These are phyloP conservation scores for Rhopalosiphum maidis DNA, from an alignment of 1,140 invertebrate species.

Conservation along the genomic window DNA sequence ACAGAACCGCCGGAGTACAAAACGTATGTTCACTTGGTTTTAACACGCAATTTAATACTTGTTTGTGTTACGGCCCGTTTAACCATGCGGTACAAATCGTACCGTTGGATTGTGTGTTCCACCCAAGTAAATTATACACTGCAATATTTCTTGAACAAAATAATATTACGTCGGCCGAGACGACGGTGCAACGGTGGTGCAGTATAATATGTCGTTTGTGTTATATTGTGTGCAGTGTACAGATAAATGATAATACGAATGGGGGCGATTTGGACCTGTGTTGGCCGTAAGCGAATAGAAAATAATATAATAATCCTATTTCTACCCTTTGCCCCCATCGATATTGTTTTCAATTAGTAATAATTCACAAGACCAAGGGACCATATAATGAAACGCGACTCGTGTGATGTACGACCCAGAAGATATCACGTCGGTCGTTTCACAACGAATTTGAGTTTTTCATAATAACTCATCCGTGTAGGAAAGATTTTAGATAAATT, in stretches of 20 bases:
- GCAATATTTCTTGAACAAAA: slow-evolving; percentile 13
- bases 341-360: slow-evolving; percentile 57
- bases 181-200: background rate
- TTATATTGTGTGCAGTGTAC: slow-evolving; percentile 16
- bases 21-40: background rate
- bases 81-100: slow-evolving; percentile 38
- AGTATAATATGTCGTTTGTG: background rate
- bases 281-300: background rate
- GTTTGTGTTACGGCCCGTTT: background rate
- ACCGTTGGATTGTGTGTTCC: background rate
- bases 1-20: background rate
- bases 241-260: slow-evolving; percentile 45
- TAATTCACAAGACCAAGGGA: slow-evolving; percentile 44
- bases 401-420: background rate
- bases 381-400: background rate
- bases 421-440: background rate
- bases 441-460: background rate
- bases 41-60: slow-evolving; percentile 50
- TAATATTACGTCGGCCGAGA: background rate
- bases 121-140: background rate
- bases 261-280: background rate
- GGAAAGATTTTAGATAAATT: background rate
- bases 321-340: slow-evolving; percentile 33
- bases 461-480: background rate
- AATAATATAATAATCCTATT: slow-evolving; percentile 11